Evolutionary conservation across 2,797 vertebrate genomes (phyloP).

Genomic region (Megalops cyprinoides): DNA sequence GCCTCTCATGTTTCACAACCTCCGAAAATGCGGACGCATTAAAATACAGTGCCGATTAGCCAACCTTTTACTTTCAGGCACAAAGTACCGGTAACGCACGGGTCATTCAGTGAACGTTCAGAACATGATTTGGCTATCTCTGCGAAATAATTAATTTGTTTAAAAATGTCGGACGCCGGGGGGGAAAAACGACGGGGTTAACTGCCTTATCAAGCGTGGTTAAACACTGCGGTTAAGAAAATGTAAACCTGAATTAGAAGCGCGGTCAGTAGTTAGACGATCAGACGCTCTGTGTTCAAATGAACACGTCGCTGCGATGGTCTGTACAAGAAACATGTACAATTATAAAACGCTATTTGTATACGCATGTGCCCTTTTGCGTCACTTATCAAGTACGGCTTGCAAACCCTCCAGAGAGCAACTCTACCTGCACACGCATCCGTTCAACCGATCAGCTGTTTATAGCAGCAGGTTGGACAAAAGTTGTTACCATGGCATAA

Average conservation of each 20-base stretch:
- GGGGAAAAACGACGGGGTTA: too few species aligned
- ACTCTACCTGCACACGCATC: constrained; percentile 2
- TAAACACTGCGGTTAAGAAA: background rate
- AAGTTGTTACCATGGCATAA: background rate
- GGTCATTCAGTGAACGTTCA: background rate
- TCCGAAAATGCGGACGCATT: constrained; percentile 20
- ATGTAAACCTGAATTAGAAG: background rate
- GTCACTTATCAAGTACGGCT: too few species aligned
- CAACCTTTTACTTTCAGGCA: constrained; percentile 27
- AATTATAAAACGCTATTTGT: background rate
- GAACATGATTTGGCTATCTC: background rate
- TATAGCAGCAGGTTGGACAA: background rate
- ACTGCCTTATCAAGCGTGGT: too few species aligned
- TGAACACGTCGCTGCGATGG: background rate
- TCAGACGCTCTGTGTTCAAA: background rate
- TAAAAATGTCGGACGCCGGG: too few species aligned
- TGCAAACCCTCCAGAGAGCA: too few species aligned
- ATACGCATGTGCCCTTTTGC: too few species aligned
- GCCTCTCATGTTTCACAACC: constrained; percentile 37
- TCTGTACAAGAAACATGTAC: background rate
- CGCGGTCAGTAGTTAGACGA: background rate
- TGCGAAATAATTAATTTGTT: background rate
- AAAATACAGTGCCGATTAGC: constrained; percentile 2
- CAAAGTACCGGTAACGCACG: background rate
- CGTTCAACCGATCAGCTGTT: background rate